A percentile compares a stretch with the other conserved stretches of the same genome.
These are phyloP conservation scores for Montipora efflorescens DNA, from an alignment of 64 coral and sea anemone species.

Conservation along the genomic window DNA sequence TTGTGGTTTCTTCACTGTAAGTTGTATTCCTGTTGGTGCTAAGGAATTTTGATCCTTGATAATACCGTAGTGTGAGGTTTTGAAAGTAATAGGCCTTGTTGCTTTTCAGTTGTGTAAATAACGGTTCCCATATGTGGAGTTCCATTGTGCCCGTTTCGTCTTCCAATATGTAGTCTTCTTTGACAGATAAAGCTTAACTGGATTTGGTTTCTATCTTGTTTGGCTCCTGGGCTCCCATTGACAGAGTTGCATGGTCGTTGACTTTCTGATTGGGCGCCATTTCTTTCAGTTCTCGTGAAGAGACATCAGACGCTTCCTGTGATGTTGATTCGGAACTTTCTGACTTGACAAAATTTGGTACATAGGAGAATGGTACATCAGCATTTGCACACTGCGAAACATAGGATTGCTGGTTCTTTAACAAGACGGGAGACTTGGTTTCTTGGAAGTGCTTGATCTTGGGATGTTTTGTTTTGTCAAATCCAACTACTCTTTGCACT, in stretches of 20 bases:
- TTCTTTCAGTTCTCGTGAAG: conserved; percentile 23
- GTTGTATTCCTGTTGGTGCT: conserved; percentile 39
- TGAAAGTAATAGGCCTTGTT: conserved; percentile 15
- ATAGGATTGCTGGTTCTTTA: conserved; percentile 49
- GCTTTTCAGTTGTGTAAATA: conserved; percentile 1
- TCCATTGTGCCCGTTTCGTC: conserved; percentile 26
- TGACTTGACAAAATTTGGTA: not conserved
- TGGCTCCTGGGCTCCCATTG: conserved; percentile 43
- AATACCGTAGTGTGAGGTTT: conserved; percentile 44
- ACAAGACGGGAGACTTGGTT: conserved; percentile 58
- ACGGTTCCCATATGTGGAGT: conserved; percentile 47
- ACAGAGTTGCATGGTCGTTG: conserved; percentile 38
- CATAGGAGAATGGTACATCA: conserved; percentile 8
- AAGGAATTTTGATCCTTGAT: conserved; percentile 34
- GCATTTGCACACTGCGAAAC: conserved; percentile 28
- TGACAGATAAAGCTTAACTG: conserved; percentile 14
- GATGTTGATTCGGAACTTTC: not conserved
- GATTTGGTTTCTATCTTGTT: conserved; percentile 16
- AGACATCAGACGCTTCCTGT: conserved; percentile 24
- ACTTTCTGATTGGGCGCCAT: conserved; percentile 52
- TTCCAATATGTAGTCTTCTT: conserved; percentile 61
- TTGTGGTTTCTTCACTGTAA: conserved; percentile 23
- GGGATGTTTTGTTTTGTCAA: conserved; percentile 62
- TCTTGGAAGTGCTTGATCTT: conserved; percentile 61
- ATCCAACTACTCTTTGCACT: conserved; percentile 61